A percentile compares a stretch with the other conserved stretches of the same genome.
phyloP scores from a whole-genome alignment of 2,888 invertebrate species.

The Thecocarcelia acutangulata region DNA sequence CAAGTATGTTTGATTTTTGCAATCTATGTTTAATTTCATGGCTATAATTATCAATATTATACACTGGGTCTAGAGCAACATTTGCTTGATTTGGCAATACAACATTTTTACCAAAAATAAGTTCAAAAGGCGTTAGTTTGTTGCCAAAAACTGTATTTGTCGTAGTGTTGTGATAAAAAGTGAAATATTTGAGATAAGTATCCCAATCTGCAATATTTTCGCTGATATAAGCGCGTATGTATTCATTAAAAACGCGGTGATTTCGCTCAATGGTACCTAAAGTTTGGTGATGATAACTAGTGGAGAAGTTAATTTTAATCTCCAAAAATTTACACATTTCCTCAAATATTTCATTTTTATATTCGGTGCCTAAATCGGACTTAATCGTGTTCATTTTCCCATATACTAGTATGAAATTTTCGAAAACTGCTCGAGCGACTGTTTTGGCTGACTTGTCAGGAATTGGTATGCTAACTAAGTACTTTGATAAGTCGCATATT shows the following conservation, averaged over 20 bases:
- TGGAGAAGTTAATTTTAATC: neutral
- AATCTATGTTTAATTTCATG: too few species aligned
- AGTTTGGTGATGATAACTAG: too few species aligned
- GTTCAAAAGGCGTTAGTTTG: neutral
- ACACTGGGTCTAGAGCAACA: neutral
- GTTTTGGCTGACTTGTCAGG: too few species aligned
- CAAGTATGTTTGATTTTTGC: too few species aligned
- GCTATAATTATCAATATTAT: too few species aligned
- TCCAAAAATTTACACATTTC: neutral
- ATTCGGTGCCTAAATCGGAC: neutral
- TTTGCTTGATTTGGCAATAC: neutral
- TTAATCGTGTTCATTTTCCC: too few species aligned
- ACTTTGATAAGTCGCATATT: neutral
- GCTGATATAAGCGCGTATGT: neutral
- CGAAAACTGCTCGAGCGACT: constrained; percentile 1
- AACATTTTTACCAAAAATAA: constrained; percentile 11
- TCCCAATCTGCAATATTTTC: neutral
- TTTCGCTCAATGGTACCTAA: neutral
- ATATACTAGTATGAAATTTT: constrained; percentile 15
- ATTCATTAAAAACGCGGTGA: too few species aligned
- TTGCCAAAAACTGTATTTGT: neutral
- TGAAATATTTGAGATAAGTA: constrained; percentile 4
- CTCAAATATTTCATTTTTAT: neutral
- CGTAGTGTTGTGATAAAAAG: neutral
- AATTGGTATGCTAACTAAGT: neutral